Percentiles rank a stretch among this genome's conserved stretches.
Conservation (phyloP, 2,888 invertebrate species). For the Oasisia sp. region DNA sequence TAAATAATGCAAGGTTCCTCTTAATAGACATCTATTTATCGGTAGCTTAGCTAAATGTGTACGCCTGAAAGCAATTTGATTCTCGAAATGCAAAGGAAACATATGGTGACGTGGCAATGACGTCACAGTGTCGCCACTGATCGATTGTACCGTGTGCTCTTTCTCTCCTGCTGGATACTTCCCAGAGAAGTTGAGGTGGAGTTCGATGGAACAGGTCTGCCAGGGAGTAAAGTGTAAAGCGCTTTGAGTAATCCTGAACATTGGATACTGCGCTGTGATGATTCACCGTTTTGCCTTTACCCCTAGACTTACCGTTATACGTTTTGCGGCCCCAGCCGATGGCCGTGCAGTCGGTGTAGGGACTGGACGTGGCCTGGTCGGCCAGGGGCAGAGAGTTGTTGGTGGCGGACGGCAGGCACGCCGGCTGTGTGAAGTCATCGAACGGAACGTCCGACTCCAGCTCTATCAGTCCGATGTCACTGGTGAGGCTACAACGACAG, state of each 20-base stretch:
- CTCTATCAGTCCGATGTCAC: background rate
- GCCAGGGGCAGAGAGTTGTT: background rate
- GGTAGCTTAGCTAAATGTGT: too few species aligned
- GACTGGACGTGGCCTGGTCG: background rate
- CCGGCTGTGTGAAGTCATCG: background rate
- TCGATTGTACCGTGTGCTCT: too few species aligned
- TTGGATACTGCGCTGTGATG: background rate
- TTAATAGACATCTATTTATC: too few species aligned
- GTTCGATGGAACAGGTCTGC: too few species aligned
- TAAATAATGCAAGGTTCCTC: too few species aligned
- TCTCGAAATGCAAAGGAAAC: too few species aligned
- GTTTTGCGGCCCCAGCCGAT: background rate
- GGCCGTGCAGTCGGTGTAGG: background rate
- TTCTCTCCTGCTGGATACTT: too few species aligned
- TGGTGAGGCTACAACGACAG: background rate
- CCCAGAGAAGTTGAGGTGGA: too few species aligned
- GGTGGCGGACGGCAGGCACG: background rate
- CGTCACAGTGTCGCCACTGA: too few species aligned
- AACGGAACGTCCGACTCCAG: background rate
- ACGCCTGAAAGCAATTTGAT: too few species aligned
- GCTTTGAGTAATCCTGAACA: background rate
- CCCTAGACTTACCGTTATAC: background rate
- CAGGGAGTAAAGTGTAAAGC: too few species aligned
- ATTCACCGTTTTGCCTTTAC: background rate
- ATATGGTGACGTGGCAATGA: too few species aligned